phyloP scores from a whole-genome alignment of 2,113 vertebrate genomes.

The Baryphthengus martii region DNA sequence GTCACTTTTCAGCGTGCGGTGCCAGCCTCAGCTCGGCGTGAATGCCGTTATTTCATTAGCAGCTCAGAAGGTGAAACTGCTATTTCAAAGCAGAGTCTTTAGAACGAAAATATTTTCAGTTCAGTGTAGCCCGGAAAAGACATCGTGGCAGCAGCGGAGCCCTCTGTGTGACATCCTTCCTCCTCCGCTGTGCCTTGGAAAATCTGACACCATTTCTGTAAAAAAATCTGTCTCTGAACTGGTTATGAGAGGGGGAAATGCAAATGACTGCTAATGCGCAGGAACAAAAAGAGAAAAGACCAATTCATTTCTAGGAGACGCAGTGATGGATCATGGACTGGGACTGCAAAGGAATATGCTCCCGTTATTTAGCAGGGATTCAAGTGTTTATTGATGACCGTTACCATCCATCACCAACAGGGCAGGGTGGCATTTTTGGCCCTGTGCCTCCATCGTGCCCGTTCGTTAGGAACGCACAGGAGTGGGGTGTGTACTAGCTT shows the following conservation, averaged over 20 bases:
- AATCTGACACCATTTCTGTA: background rate
- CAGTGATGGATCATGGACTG: background rate
- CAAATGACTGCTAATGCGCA: background rate
- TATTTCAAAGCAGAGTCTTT: background rate
- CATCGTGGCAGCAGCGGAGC: background rate
- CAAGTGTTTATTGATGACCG: background rate
- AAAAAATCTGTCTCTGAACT: background rate
- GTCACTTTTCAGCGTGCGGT: background rate
- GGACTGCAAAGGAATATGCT: background rate
- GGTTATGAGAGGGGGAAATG: background rate
- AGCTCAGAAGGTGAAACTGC: background rate
- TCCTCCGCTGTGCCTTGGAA: background rate
- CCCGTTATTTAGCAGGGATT: background rate
- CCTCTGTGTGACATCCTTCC: background rate
- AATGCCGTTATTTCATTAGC: background rate
- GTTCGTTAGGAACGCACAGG: background rate
- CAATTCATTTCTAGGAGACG: background rate
- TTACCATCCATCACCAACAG: constrained; percentile 28
- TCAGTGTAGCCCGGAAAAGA: background rate
- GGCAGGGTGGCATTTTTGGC: background rate
- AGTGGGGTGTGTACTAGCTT: no score
- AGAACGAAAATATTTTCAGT: background rate
- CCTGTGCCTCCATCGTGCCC: background rate
- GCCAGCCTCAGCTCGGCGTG: background rate
- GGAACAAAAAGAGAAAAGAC: background rate